Evolutionary conservation across 2,888 invertebrate species (phyloP).

Genomic region (Amphipoea oculea): DNA sequence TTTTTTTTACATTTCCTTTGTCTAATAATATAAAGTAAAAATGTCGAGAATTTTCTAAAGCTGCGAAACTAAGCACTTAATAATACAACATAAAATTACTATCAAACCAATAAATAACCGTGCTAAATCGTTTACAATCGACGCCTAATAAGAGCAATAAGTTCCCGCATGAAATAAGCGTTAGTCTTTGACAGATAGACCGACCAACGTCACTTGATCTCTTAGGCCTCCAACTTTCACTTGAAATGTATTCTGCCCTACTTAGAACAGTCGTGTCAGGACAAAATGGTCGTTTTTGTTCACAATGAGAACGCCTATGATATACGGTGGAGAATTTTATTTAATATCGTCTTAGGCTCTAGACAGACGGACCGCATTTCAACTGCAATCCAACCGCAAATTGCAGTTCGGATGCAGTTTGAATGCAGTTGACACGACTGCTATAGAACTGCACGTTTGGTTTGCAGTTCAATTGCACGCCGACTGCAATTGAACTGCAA

Average conservation of each 20-base stretch:
- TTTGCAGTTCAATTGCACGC: no score
- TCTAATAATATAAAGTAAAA: background rate
- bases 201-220: slow-evolving; percentile 71
- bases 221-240: slow-evolving; percentile 49
- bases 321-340: slow-evolving; percentile 86
- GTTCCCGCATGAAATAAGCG: slow-evolving; percentile 83
- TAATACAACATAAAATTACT: slow-evolving; percentile 51
- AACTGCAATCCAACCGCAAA: no score
- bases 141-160: slow-evolving; percentile 83
- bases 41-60: background rate
- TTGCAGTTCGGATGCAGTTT: no score
- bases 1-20: background rate
- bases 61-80: slow-evolving; percentile 6
- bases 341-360: slow-evolving; percentile 87
- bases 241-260: slow-evolving; percentile 44
- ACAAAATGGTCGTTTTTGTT: slow-evolving; percentile 78
- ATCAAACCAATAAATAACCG: slow-evolving; percentile 74
- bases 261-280: slow-evolving; percentile 66
- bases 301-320: slow-evolving; percentile 78
- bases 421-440: no score
- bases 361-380: no score
- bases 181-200: slow-evolving; percentile 80
- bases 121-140: slow-evolving; percentile 78
- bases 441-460: no score
- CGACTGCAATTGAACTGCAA: no score